Base-by-base conservation (phyloP, 2,113 vertebrate species). In the Stigmatopora argus region DNA sequence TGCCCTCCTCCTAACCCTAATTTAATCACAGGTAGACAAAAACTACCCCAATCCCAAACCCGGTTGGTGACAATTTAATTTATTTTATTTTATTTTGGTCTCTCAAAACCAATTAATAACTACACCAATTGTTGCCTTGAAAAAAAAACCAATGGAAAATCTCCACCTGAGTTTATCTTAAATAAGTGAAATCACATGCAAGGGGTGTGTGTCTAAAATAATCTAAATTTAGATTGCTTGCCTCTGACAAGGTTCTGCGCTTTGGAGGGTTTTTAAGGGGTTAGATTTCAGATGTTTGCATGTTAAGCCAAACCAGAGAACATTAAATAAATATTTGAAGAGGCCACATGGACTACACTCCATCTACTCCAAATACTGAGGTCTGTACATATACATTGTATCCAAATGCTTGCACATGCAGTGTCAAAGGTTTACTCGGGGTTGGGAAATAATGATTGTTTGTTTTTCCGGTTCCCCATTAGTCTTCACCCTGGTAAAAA, bases 11-110 rank as follows among this genome's bases (percentile, higher is more conserved):
- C 59, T 62, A 58, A 45, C 79, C 65, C 62, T 57, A 62, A 23
- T 70, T 74, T 80, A 64, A 75, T 71, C 78, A 66, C 78, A 75
- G 82, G 77, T 71, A 71, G 55, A 77, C 65, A 55, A 60, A 21
- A 66, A 71, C 69, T 1, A 52, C 31, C 46, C 18, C 11, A 52
- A 26, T 34, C 26, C 48, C 68, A 68, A 19, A 52, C 67, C 66
- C 65, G 45, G 64, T 26, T 70, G 57, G 73, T 62, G 62, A 51
- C 47, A 8, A 17, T 62, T 64, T 64, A 31, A 31, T 31, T 31
- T 31, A 31, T 31, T 64, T 68, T 56, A 66, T 66, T 60, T 57
- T 13, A 21, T 15, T 60, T 62, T 62, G 59, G 17, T 38, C 18
- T 35, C 12, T 19, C 60, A 12, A 31, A 5, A 47, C 0, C 26